Base-by-base conservation (phyloP, 2,888 invertebrate species). In the Ophraella communa region DNA sequence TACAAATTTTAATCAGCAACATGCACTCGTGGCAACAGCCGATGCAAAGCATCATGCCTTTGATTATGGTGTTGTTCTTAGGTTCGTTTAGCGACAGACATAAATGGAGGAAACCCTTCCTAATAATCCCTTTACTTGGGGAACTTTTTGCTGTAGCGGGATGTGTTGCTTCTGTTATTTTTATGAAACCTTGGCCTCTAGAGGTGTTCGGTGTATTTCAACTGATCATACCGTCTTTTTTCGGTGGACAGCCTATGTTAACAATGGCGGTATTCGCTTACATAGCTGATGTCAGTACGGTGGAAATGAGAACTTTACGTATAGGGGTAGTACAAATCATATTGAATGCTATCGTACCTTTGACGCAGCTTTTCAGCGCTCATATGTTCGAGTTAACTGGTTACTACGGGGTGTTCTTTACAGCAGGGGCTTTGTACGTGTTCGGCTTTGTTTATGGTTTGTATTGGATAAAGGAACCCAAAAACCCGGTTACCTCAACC, bases 251-350 rank as follows among this genome's bases (percentile, higher is more conserved):
- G 64, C 83, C 87, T 0, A 79, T 81, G 76, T 64, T 83, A 17
- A 75, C 79, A 3, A 81, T 82, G 80, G 81, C 81, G 10, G 71
- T 77, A 11, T 82, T 79, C 64, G 76, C 82, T 1, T 83, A 83
- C 64, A 78, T 83, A 20, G 81, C 82, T 3, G 82, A 82, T 70
- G 78, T 81, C 2, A 82, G 88, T 42, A 82, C 86, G 0, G 62
- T 85, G 20, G 86, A 88, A 71, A 84, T 86, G 68, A 82, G 89
- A 23, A 89, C 89, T 1, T 83, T 89, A 52, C 82, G 89, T 73
- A 83, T 89, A 49, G 89, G 88, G 11, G 75, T 88, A n/a, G 83
- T 88, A 11, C 81, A 82, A 68, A 80, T 81, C 24, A 75, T 79
- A 3, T 69, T 80, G 4, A 79, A 77, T 42, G 66, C 77, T 33